Evolutionary conservation across 2,113 vertebrate genomes (phyloP).

Genomic region (Cynopterus brachyotis): DNA sequence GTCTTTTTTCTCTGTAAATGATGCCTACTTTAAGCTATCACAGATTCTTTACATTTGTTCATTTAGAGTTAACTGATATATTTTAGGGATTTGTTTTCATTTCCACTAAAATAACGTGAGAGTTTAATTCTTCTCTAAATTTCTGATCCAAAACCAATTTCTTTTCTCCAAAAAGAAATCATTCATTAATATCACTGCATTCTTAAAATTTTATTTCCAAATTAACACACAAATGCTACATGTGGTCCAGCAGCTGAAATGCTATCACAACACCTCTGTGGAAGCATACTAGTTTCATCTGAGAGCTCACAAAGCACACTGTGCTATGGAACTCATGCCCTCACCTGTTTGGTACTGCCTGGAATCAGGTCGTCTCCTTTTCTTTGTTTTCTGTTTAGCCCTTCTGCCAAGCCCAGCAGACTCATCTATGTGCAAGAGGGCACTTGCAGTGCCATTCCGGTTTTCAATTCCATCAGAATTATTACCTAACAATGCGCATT

Average conservation of each 20-base stretch:
- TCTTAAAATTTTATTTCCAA: constrained; percentile 69
- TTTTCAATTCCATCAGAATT: constrained; percentile 94
- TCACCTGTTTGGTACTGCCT: constrained; percentile 98
- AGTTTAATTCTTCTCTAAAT: constrained; percentile 72
- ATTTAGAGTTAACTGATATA: constrained; percentile 16
- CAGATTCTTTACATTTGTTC: constrained; percentile 3
- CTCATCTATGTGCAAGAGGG: constrained; percentile 96
- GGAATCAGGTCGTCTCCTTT: constrained; percentile 92
- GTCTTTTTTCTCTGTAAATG: constrained; percentile 40
- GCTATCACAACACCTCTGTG: constrained; percentile 25
- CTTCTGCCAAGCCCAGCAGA: constrained; percentile 92
- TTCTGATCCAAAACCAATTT: neutral
- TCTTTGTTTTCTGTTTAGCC: constrained; percentile 93
- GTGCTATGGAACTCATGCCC: constrained; percentile 42
- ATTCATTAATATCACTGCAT: constrained; percentile 75
- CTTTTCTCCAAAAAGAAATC: constrained; percentile 64
- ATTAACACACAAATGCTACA: constrained; percentile 55
- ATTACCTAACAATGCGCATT: constrained; percentile 84
- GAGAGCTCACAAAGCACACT: constrained; percentile 55
- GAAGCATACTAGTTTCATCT: constrained; percentile 47
- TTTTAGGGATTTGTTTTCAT: constrained; percentile 37
- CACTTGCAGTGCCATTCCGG: constrained; percentile 95
- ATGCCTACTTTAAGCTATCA: constrained; percentile 34
- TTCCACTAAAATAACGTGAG: constrained; percentile 83
- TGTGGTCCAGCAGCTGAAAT: constrained; percentile 57